Base-by-base conservation (phyloP, 2,888 invertebrate genomes). In the Heliconius hortense region DNA sequence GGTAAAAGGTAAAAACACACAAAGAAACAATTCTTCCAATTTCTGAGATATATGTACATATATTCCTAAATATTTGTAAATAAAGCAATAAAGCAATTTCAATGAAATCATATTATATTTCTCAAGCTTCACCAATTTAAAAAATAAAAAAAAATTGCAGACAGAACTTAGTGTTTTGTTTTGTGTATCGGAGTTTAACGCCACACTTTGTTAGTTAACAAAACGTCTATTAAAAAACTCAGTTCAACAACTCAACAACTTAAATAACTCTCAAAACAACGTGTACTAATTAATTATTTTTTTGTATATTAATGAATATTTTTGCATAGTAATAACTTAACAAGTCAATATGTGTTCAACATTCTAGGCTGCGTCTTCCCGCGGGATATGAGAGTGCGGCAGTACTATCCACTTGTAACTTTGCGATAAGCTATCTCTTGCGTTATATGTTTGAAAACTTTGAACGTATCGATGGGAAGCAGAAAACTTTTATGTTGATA, bases 311-410 rank as follows among this genome's bases (percentile, higher is more conserved):
- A 71, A 69, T 63, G 35, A 70, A 72, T 74, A 75, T 75, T 81
- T 75, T 73, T 76, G 79, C 79, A 80, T 81, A 80, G 81, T 80
- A 82, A 80, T 79, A 77, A 79, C 78, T 79, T 77, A 78, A 76
- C 77, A 75, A 76, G 73, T 77, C 77, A 76, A 75, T 77, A 69
- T 69, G 53, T 69, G 75, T 70, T 79, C 78, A 74, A 75, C 77
- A 74, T 74, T 77, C 77, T 73, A 76, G 78, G 71, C 77, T 75
- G 72, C 74, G 35, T 63, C 75, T 67, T 69, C 80, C 79, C 79
- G 75, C 75, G 80, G 79, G 80, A 79, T 77, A 76, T 79, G 77
- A 74, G 74, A 72, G 64, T 79, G 62, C 79, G 60, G 53, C 43
- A 66, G 24, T 67, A 26, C 31, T 26, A 26, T 80, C 74, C 78